These are phyloP conservation scores for Chiropotes sagulatus DNA, from an alignment of 2,797 vertebrate species.

Conservation along the genomic window DNA sequence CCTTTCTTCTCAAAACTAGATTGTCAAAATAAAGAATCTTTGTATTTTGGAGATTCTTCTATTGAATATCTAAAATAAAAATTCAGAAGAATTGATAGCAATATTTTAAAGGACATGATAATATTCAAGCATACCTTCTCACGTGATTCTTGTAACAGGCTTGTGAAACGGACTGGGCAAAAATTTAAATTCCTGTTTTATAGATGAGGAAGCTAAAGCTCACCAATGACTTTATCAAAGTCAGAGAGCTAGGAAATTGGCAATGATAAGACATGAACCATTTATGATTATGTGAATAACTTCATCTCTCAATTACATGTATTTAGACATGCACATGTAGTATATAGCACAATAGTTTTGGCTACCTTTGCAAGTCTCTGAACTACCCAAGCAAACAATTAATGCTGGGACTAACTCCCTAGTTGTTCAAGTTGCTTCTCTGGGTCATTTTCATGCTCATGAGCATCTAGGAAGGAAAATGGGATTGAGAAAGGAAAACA, in stretches of 20 bases:
- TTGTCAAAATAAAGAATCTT: conserved; percentile 37
- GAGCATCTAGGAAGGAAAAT: not conserved
- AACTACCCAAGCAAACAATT: not conserved
- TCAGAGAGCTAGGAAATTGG: not conserved
- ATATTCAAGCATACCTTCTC: not conserved
- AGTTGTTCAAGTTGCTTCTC: not conserved
- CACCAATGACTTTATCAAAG: not conserved
- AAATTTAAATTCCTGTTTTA: not conserved
- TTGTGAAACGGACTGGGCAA: not conserved
- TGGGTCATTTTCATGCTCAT: not conserved
- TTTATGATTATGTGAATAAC: not conserved
- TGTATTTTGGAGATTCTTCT: not conserved
- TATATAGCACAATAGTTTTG: not conserved
- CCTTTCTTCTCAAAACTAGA: not conserved
- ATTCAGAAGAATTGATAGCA: not conserved
- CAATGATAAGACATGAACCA: not conserved
- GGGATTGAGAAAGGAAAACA: not conserved
- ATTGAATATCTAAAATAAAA: conserved; percentile 15
- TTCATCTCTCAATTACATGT: not conserved
- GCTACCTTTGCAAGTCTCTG: not conserved
- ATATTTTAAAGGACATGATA: not conserved
- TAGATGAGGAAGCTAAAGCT: not conserved
- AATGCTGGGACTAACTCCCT: not conserved
- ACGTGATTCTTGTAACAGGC: not conserved
- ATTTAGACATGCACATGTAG: not conserved